Evolutionary conservation across 2,113 vertebrate species (phyloP).

Genomic region (Trogon surrucura): DNA sequence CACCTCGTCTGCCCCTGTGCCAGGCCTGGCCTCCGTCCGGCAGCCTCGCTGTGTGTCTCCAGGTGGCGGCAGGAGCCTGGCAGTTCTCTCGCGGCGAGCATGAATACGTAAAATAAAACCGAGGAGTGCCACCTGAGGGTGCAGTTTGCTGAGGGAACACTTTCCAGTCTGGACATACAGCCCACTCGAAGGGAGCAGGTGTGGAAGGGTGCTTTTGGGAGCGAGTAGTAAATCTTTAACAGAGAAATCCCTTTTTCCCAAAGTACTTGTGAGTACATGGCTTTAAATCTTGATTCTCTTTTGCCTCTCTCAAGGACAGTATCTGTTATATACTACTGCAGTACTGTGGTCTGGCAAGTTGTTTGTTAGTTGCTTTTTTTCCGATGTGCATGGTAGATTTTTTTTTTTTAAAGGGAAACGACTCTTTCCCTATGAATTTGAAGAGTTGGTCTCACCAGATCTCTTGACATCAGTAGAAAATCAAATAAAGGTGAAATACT

Average conservation of each 20-base stretch:
- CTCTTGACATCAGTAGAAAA: neutral
- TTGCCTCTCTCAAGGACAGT: neutral
- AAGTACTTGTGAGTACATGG: rapidly evolving
- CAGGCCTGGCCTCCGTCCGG: neutral
- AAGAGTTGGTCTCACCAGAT: neutral
- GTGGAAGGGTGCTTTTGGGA: neutral
- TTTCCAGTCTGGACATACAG: rapidly evolving
- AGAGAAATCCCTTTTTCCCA: neutral
- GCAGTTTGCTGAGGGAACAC: neutral
- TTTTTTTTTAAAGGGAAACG: neutral
- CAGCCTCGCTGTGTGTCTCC: rapidly evolving
- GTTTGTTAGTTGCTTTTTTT: neutral
- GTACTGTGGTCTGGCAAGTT: neutral
- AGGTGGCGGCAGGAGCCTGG: neutral
- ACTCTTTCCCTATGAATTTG: neutral
- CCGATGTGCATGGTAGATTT: neutral
- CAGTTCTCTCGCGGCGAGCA: rapidly evolving
- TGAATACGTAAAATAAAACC: rapidly evolving
- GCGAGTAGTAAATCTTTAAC: neutral
- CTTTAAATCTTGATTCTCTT: neutral
- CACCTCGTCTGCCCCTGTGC: neutral
- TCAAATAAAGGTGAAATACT: neutral
- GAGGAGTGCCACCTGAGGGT: rapidly evolving
- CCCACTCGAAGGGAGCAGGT: neutral
- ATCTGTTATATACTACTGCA: rapidly evolving